Base-by-base conservation (phyloP, 2,888 invertebrate genomes). In the Tipula confusa region DNA sequence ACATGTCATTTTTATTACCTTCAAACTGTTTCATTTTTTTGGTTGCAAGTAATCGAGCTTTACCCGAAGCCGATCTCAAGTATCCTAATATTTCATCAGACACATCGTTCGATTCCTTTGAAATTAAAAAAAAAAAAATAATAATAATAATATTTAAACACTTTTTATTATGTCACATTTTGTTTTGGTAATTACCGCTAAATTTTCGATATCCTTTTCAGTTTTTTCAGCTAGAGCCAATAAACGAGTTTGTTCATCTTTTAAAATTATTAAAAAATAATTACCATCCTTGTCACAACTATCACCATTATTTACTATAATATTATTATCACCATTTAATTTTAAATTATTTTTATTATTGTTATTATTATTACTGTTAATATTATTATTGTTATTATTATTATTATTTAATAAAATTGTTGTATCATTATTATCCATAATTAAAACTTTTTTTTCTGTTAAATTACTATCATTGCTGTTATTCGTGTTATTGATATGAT, bases 1-100 rank as follows among this genome's bases (percentile, higher is more conserved):
- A 64, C 64, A 18, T 64, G 64, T 7, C 11, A 18, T 29, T 28
- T 18, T 79, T 13, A 80, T 84, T 86, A 91, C 97, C 97, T 91
- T 95, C 93, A 89, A 98, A 98, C 89, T 98, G 98, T 89, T 96
- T 95, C 93, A 98, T 96, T 89, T 98, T 98, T 90, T 98, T 96
- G 13, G 94, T 93, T 31, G 96, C 94, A 85, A 98, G 91, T 33
- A 98, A 91, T 85, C 96, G 93, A 6, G 97, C 97, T 90, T 98
- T 98, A 18, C 98, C 98, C 5, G 97, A 92, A 0, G 97, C 96
- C 0, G 97, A 94, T 84, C 97, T 92, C 43, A 98, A 90, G 86
- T 95, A 92, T 0, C 98, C 98, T 84, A 94, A 91, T 0, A 94
- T 93, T 88, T 97, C 97, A 87, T 97, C 97, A 3, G 93, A 91